phyloP scores from a whole-genome alignment of 2,888 invertebrate species.

The Drosophila subsilvestris region DNA sequence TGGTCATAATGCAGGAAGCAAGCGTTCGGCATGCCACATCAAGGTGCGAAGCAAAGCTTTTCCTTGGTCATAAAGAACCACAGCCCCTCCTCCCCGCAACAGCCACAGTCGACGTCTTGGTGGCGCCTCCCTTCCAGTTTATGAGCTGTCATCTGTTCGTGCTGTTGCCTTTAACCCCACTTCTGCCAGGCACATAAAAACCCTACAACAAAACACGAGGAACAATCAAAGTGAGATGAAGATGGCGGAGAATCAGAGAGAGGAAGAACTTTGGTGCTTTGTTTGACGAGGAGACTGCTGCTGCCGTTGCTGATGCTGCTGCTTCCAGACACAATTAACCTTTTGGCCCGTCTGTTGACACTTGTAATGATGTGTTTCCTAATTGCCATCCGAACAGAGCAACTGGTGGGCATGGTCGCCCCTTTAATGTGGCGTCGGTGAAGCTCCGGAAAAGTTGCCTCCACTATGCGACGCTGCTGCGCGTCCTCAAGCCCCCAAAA shows the following conservation, averaged over 20 bases:
- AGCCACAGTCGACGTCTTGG: not conserved
- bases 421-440: conserved; percentile 20
- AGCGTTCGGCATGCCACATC: conserved; percentile 15
- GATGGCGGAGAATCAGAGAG: not conserved
- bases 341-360: conserved; percentile 71
- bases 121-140: conserved; percentile 3
- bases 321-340: conserved; percentile 70
- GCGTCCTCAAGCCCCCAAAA: conserved; percentile 33
- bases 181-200: not conserved
- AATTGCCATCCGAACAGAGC: conserved; percentile 57
- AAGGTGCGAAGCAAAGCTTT: conserved; percentile 28
- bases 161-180: not conserved
- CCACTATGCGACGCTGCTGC: conserved; percentile 32
- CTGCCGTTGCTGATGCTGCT: not conserved
- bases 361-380: conserved; percentile 74
- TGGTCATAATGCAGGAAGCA: not conserved
- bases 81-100: not conserved
- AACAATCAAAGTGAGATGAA: conserved; percentile 34
- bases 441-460: conserved; percentile 14
- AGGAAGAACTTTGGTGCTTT: conserved; percentile 12
- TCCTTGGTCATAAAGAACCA: conserved; percentile 25
- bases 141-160: conserved; percentile 15
- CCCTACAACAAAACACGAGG: conserved; percentile 4
- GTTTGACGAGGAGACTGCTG: conserved; percentile 16
- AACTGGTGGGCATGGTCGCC: conserved; percentile 41